These are phyloP conservation scores for Dryobota labecula DNA, from an alignment of 2,888 invertebrate species.

Conservation along the genomic window DNA sequence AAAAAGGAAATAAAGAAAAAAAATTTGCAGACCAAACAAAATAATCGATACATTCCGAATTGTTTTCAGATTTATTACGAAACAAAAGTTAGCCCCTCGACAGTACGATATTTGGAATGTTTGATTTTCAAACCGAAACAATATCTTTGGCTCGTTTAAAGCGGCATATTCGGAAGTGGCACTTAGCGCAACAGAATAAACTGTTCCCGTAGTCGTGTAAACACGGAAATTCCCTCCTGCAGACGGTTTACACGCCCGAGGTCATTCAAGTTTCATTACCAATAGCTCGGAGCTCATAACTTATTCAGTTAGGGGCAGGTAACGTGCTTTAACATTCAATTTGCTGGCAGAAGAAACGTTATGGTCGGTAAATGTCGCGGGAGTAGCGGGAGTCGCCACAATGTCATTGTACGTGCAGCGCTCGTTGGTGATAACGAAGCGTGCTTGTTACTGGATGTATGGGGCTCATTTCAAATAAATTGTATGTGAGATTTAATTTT, in stretches of 20 bases:
- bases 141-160: slow-evolving; percentile 60
- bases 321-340: slow-evolving; percentile 88
- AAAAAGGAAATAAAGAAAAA: slow-evolving; percentile 20
- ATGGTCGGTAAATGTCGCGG: slow-evolving; percentile 73
- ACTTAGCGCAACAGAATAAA: slow-evolving; percentile 79
- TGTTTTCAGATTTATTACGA: slow-evolving; percentile 28
- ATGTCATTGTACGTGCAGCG: slow-evolving; percentile 56
- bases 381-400: slow-evolving; percentile 43
- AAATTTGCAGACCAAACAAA: slow-evolving; percentile 21
- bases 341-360: slow-evolving; percentile 84
- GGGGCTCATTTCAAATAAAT: slow-evolving; percentile 11
- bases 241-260: slow-evolving; percentile 80
- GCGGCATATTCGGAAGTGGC: slow-evolving; percentile 71
- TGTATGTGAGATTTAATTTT: background rate
- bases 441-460: slow-evolving; percentile 17
- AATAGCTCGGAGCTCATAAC: slow-evolving; percentile 87
- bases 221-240: slow-evolving; percentile 82
- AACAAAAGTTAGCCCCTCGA: slow-evolving; percentile 32
- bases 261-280: slow-evolving; percentile 89
- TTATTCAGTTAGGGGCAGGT: slow-evolving; percentile 88
- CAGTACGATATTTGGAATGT: slow-evolving; percentile 40
- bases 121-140: slow-evolving; percentile 65
- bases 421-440: slow-evolving; percentile 40
- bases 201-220: slow-evolving; percentile 75
- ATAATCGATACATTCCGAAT: slow-evolving; percentile 23